Base-by-base conservation (phyloP, 2,797 vertebrate species). In the Acridotheres tristis region DNA sequence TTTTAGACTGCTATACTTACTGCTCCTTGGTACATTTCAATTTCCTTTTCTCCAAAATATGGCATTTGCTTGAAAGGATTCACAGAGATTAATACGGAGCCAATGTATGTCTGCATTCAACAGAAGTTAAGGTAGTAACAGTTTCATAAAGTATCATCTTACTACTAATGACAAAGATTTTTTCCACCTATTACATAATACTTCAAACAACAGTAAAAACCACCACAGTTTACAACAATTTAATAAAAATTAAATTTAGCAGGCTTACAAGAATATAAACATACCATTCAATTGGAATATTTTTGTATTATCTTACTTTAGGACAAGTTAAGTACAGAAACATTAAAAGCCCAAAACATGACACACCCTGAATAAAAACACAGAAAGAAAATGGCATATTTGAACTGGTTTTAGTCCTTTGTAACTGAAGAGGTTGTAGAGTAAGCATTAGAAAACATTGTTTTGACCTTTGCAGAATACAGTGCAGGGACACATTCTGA, bases 61-160 rank as follows among this genome's bases (percentile, higher is more conserved):
- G 99, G 99, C 99, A 99, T 99, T 98, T 99, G 99, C 96, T 99
- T 99, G 97, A 99, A 99, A 61, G 99, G 99, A 97, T 99, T 99
- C 96, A 99, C 94, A 7, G 99, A 99, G 97, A 99, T 99, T 85
- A 99, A 98, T 51, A 99, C 99, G 1, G 99, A 99, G 34, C 99
- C 99, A 61, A 99, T 99, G 47, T 99, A 99, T 29, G 99, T 99
- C 99, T 99, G 97, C 53, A 42, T 93, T 94, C 66, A 94, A 59
- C 84, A 48, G 78, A 43, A 62, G 97, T 99, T 98, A 99, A 99
- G 98, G 98, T 36, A 93, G 54, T n/a, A 34, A 53, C 36, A 38
- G 11, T 40, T 88, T 80, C 38, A 36, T 12, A 12, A 75, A 82
- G 42, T 12, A 78, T 61, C 59, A 57, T 38, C 66, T 86, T 69